Evolutionary conservation across 2,888 invertebrate genomes (phyloP).

Genomic region (Mythimna impura): DNA sequence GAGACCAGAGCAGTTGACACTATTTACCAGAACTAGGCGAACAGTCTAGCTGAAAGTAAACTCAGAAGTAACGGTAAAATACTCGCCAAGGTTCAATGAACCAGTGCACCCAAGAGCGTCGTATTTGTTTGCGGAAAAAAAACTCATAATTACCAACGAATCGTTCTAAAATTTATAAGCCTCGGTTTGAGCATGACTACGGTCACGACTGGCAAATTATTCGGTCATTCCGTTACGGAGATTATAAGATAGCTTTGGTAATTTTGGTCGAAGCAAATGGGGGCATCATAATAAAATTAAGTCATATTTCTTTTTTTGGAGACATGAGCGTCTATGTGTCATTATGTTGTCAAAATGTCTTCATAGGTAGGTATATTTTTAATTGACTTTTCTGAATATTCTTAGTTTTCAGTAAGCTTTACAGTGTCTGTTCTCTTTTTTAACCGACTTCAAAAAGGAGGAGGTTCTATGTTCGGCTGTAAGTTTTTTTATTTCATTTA

Average conservation of each 20-base stretch:
- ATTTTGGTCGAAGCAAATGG: constrained; percentile 51
- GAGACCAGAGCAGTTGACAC: constrained; percentile 48
- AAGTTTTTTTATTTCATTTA: no score
- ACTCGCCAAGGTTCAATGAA: constrained; percentile 76
- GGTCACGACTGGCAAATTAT: constrained; percentile 62
- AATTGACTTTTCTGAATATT: not conserved
- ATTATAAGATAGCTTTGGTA: constrained; percentile 53
- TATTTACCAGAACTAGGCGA: constrained; percentile 45
- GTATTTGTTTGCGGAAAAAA: constrained; percentile 73
- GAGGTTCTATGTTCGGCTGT: no score
- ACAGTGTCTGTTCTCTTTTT: not conserved
- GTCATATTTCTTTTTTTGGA: constrained; percentile 37
- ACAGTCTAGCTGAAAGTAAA: constrained; percentile 80
- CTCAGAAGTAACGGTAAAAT: constrained; percentile 74
- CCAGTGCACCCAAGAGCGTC: constrained; percentile 66
- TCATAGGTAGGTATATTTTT: constrained; percentile 5
- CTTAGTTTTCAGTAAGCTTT: not conserved
- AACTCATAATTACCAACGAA: constrained; percentile 66
- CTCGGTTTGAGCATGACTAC: constrained; percentile 46
- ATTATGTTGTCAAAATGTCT: constrained; percentile 19
- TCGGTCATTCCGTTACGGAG: constrained; percentile 56
- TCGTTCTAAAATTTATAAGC: constrained; percentile 55
- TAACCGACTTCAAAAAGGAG: no score
- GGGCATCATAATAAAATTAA: constrained; percentile 40
- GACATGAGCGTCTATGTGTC: constrained; percentile 3